Evolutionary conservation across 2,888 invertebrate genomes (phyloP), one percentile per base, ranked within the genome.

Genomic region (Lottia gigantea): DNA sequence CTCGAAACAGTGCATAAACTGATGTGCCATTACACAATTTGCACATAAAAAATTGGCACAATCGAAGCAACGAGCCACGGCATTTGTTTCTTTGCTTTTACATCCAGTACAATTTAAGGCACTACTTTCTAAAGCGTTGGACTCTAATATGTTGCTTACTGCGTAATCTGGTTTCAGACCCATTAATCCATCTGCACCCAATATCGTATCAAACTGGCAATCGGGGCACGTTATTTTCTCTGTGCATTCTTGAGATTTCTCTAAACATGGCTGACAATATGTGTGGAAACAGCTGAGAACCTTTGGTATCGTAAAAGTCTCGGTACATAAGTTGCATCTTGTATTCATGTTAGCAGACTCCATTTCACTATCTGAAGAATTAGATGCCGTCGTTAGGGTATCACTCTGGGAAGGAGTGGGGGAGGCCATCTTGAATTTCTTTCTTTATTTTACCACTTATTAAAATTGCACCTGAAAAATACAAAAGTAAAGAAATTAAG

Each of bases 1-100:
- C 89, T 97, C 96, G 90, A 98, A 98, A 89, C 97, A 98, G 90
- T 97, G 97, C 97, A 98, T 98, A 89, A 95, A 97, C 90, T 97
- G 96, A 90, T 98, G 98, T 76, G 98, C 98, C 93, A 97, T 97
- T 85, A 96, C 96, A 92, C 98, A 98, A 89, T 97, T 96, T 73
- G 95, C 93, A 90, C 98, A 98, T 82, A 99, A 92, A 88, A 95
- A 95, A 88, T 96, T 96, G 86, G 95, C 95, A 90, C 98, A 99
- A 89, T 98, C 97, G 86, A 95, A 94, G 90, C 97, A 98, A 88
- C 95, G 94, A 75, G 97, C 97, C 71, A 97, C 95, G 65, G 97
- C 97, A 92, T 94, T 94, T 25, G 95, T 93, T 89, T 96, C 95
- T 88, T 95, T 95, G 80, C 95, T 95, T 90, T 97, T 98, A 91